Conservation (phyloP, 2,888 invertebrate genomes). For the Corbicula japonica region DNA sequence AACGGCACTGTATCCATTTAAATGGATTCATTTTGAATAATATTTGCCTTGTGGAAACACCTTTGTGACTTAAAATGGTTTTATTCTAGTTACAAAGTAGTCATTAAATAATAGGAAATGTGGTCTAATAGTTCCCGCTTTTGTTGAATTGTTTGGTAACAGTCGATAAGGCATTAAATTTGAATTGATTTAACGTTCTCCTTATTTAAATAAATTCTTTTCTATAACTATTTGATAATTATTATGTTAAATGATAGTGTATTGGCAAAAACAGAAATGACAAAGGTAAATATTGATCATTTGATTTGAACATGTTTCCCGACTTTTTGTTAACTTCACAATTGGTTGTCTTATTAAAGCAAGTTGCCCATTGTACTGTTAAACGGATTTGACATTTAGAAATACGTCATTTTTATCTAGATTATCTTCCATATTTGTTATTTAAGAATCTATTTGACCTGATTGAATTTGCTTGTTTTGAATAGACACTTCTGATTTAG, state of each 20-base stretch:
- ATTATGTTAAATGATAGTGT: slow-evolving; percentile 25
- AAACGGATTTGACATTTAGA: slow-evolving; percentile 20
- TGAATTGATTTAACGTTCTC: slow-evolving; percentile 2
- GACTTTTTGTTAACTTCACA: no score
- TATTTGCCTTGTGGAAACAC: no score
- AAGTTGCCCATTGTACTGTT: slow-evolving; percentile 7
- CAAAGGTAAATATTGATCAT: slow-evolving; percentile 40
- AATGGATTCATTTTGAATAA: no score
- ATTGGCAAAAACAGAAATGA: slow-evolving; percentile 15
- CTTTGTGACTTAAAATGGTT: no score
- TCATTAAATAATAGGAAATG: no score
- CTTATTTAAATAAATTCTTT: slow-evolving; percentile 20
- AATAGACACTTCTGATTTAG: slow-evolving; percentile 30
- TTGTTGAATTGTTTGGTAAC: not conserved
- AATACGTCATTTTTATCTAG: slow-evolving; percentile 13
- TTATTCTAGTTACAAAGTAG: no score
- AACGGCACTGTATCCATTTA: no score
- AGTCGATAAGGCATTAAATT: slow-evolving; percentile 3
- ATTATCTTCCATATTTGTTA: slow-evolving; percentile 5
- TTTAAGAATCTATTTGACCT: slow-evolving; percentile 16
- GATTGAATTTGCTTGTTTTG: slow-evolving; percentile 7
- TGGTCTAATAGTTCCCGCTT: no score
- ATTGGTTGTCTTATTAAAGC: no score
- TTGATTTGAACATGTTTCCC: no score
- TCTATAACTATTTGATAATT: slow-evolving; percentile 7